Percentiles rank a stretch among this genome's conserved stretches.
phyloP scores from a whole-genome alignment of 2,113 vertebrate species.

The Cryptotis parvus region DNA sequence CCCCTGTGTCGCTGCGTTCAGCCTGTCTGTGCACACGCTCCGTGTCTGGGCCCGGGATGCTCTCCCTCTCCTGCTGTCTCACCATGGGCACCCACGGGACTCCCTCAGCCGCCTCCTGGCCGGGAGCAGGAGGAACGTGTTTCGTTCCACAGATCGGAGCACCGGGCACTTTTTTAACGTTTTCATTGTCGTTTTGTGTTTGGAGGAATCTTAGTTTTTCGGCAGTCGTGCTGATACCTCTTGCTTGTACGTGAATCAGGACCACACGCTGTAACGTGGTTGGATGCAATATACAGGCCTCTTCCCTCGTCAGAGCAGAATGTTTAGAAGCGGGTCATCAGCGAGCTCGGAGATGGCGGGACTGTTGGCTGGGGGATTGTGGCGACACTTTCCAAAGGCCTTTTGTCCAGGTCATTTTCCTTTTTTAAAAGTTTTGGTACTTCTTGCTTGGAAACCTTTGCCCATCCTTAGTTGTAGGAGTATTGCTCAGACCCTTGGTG shows the following conservation, averaged over 20 bases:
- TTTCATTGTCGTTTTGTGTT: not conserved
- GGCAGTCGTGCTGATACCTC: not conserved
- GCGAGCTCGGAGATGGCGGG: not conserved
- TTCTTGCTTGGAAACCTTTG: not conserved
- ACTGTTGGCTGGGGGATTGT: not conserved
- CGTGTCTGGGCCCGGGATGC: constrained; percentile 37
- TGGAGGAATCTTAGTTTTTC: not conserved
- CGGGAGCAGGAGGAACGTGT: not conserved
- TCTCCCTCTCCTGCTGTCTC: not conserved
- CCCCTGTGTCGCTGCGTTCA: not conserved
- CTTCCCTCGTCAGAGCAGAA: not conserved
- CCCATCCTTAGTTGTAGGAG: not conserved
- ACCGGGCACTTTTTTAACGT: not conserved
- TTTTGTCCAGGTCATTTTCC: constrained; percentile 8
- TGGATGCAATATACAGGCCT: accelerated
- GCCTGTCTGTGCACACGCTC: constrained; percentile 12
- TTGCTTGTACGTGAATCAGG: not conserved
- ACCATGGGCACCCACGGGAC: not conserved
- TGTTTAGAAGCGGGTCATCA: not conserved
- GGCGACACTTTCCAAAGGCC: not conserved
- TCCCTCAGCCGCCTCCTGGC: not conserved
- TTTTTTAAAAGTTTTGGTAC: not conserved
- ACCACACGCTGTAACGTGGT: too few species aligned
- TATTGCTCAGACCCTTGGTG: not conserved
- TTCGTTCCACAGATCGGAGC: not conserved